A percentile compares a stretch with the other conserved stretches of the same genome.
These are phyloP conservation scores for Orbicella faveolata DNA, from an alignment of 64 coral and sea anemone species.

Conservation along the genomic window DNA sequence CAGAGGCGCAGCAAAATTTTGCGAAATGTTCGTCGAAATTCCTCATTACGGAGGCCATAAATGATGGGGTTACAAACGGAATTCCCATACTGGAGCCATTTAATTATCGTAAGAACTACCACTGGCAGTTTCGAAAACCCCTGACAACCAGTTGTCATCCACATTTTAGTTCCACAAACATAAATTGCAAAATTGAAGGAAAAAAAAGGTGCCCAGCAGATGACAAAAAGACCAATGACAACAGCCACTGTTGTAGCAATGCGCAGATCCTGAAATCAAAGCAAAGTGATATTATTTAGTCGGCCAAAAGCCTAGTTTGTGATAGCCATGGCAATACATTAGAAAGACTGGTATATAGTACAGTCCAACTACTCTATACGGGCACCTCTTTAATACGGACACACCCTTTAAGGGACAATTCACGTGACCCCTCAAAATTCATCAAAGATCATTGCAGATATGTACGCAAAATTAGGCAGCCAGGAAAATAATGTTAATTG, in stretches of 20 bases:
- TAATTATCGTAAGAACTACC: not conserved
- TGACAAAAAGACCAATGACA: constrained; percentile 64
- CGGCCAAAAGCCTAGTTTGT: not conserved
- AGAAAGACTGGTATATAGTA: too few relatives aligned
- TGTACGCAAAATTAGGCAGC: too few relatives aligned
- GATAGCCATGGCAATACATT: too few relatives aligned
- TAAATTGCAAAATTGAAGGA: constrained; percentile 27
- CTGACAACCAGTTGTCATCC: not conserved
- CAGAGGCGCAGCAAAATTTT: constrained; percentile 62
- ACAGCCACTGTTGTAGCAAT: constrained; percentile 83
- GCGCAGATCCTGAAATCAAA: constrained; percentile 64
- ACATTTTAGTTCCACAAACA: not conserved
- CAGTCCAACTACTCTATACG: too few relatives aligned
- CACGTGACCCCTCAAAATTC: too few relatives aligned
- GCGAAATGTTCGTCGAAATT: constrained; percentile 69
- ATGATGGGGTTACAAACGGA: constrained; percentile 76
- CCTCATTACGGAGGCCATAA: constrained; percentile 78
- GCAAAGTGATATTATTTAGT: not conserved
- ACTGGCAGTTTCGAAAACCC: not conserved
- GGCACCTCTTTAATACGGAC: too few relatives aligned
- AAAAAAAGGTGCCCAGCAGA: constrained; percentile 75
- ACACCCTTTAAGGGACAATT: too few relatives aligned
- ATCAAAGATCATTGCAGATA: too few relatives aligned
- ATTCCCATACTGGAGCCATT: constrained; percentile 79
- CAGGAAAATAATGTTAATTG: too few relatives aligned